phyloP scores from a whole-genome alignment of 2,113 vertebrate species.

The Lepisosteus oculatus region DNA sequence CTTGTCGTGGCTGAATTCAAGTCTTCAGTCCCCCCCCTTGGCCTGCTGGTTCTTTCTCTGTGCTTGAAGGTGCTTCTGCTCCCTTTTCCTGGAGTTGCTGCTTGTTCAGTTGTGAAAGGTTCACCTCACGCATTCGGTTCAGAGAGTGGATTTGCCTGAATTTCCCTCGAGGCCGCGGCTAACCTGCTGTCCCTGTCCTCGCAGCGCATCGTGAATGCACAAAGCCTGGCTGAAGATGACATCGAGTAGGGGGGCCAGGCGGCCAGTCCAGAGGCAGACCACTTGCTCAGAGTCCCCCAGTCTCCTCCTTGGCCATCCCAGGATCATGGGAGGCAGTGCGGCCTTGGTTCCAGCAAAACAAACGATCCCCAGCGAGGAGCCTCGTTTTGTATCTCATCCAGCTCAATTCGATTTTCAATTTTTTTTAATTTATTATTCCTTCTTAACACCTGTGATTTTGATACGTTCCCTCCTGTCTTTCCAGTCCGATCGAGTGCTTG shows the following conservation, averaged over 20 bases:
- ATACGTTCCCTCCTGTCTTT: background rate
- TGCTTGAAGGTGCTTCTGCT: too few species aligned
- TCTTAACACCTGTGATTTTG: background rate
- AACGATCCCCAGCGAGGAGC: background rate
- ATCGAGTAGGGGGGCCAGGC: slow-evolving; percentile 68
- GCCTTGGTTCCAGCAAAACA: background rate
- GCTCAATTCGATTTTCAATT: background rate
- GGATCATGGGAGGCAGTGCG: background rate
- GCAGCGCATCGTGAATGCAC: slow-evolving; percentile 79
- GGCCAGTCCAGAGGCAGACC: background rate
- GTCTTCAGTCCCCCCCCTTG: too few species aligned
- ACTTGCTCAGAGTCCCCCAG: background rate
- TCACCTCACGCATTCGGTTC: too few species aligned
- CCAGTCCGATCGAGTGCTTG: background rate
- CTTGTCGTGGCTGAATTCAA: too few species aligned
- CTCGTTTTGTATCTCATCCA: background rate
- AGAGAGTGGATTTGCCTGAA: too few species aligned
- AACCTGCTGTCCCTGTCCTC: slow-evolving; percentile 37
- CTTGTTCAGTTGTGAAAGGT: too few species aligned
- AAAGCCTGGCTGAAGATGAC: slow-evolving; percentile 85
- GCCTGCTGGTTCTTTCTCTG: too few species aligned
- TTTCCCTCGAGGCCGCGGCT: background rate
- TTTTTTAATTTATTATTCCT: background rate
- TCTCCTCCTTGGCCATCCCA: background rate
- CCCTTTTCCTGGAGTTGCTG: too few species aligned